Percentiles rank a stretch among this genome's conserved stretches.
Conservation (phyloP, 2,888 invertebrate species). For the Eristalis intricaria region DNA sequence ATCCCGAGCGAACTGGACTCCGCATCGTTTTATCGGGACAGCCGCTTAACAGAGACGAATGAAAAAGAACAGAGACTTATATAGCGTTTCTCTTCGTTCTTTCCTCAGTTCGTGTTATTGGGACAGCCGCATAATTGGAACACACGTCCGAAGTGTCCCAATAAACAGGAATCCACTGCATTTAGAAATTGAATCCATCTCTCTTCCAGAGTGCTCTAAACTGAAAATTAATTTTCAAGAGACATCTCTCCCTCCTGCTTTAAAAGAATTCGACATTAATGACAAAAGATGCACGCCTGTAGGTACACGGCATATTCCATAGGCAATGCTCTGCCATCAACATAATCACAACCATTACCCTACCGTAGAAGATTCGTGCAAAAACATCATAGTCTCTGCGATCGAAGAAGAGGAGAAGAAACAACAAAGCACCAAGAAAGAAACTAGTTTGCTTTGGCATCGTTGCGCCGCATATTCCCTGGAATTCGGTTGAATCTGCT, state of each 20-base stretch:
- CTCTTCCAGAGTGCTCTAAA: neutral
- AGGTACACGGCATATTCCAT: neutral
- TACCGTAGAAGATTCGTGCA: neutral
- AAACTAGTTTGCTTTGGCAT: neutral
- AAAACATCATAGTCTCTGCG: neutral
- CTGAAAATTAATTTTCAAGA: neutral
- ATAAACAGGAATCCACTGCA: too few species aligned
- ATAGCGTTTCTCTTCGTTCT: too few species aligned
- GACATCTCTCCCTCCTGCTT: neutral
- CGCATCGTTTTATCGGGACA: too few species aligned
- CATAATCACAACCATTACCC: neutral
- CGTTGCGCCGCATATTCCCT: neutral
- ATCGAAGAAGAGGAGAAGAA: neutral
- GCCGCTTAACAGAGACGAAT: too few species aligned
- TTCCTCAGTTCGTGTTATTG: too few species aligned
- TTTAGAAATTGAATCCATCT: too few species aligned
- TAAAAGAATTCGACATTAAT: neutral
- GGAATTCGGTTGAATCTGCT: slow-evolving; percentile 1
- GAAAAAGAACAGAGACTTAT: too few species aligned
- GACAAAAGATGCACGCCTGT: neutral
- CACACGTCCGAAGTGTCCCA: too few species aligned
- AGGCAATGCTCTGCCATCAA: neutral
- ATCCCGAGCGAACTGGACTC: too few species aligned
- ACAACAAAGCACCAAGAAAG: neutral
- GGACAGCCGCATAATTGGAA: too few species aligned